Conservation (phyloP, 2,797 vertebrate species). For the Mus minutoides region DNA sequence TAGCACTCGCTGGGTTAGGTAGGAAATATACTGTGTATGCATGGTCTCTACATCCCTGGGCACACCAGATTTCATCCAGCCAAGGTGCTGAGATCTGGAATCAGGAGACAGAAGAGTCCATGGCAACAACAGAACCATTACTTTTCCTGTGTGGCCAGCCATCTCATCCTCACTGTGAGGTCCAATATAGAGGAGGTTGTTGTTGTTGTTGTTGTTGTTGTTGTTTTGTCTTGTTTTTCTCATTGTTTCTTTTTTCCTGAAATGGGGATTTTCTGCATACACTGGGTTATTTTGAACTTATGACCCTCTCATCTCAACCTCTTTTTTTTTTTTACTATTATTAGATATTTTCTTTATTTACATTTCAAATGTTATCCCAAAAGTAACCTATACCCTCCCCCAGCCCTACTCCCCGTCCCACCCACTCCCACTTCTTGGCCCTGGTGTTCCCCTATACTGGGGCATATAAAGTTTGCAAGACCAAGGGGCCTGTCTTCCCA, state of each 20-base stretch:
- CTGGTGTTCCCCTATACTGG: no score
- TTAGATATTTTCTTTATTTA: no score
- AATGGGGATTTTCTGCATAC: background rate
- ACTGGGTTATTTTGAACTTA: background rate
- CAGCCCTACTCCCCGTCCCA: no score
- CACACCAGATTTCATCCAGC: background rate
- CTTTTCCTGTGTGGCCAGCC: background rate
- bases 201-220: no score
- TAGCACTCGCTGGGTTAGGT: background rate
- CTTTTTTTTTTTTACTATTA: no score
- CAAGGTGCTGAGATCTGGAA: background rate
- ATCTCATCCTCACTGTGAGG: background rate
- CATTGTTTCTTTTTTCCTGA: background rate
- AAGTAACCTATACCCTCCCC: no score
- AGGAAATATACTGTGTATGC: background rate
- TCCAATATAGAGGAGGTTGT: background rate
- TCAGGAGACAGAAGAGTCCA: background rate
- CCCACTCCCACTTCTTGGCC: no score
- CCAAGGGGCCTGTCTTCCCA: no score
- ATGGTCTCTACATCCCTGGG: background rate
- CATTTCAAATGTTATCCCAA: no score
- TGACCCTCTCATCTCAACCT: background rate
- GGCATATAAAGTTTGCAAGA: no score
- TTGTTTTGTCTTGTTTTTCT: background rate
- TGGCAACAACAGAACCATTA: accelerated